Evolutionary conservation across 30 jellyfish, hydroid and myxozoan species (phyloP), one percentile per base, ranked within the genome.

Genomic region (Turritopsis dohrnii): DNA sequence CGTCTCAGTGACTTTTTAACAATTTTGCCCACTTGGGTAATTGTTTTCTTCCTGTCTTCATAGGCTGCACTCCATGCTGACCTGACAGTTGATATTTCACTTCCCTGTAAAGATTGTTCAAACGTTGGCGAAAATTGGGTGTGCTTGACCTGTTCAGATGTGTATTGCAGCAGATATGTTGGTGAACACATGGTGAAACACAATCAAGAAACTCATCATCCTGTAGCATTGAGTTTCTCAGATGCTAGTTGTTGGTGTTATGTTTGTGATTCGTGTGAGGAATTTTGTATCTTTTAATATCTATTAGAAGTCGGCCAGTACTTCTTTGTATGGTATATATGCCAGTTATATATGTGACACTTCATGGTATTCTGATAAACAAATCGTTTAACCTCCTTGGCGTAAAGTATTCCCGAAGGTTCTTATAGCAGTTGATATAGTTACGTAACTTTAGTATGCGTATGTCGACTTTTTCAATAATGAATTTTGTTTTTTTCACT

Each of bases 201-300:
- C 31, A 87, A 87, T 60, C 76, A 53, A 65, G 87, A 52, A 23
- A 25, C 94, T 8, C 71, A 72, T 21, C 97, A 92, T 84, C 96
- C 95, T 52, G 71, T 92, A 9, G 95, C 95, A 75, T 75, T 92
- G 13, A 92, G 97, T 72, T 92, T 87, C 76, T 87, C 96, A 23
- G 97, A 92, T 74, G 94, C 94, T 5, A 92, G 97, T 74, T 84
- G 84, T 29, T 92, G 97, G 97, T 92, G 97, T 74, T 92, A 92
- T 74, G 18, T 87, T 28, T 92, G 97, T 76, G 97, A 92, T 60
- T 71, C 96, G 21, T 92, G 97, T 92, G 71, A 84, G 97, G 79
- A 9, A 5, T 0, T 66, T 22, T 9, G 13, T 16, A 7, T 26
- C 31, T 7, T 7, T 69, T 69, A n/a, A n/a, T n/a, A n/a, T n/a